Evolutionary conservation across 2,888 invertebrate species (phyloP).

Genomic region (Polydrusus tereticollis): DNA sequence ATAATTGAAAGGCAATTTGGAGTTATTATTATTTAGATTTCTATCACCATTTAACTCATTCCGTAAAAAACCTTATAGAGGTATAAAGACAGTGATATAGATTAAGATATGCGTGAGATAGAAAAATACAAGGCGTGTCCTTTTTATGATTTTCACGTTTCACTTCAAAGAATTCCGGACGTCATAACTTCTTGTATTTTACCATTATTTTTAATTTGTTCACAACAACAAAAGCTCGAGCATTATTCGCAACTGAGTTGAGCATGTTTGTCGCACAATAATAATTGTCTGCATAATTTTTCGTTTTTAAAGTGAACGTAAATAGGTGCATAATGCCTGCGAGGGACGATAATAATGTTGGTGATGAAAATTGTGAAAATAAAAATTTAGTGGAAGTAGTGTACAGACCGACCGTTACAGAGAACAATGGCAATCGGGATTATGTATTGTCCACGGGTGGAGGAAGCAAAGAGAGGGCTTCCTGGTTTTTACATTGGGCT

Average conservation of each 20-base stretch:
- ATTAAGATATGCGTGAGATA: not conserved
- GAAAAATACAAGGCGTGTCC: not conserved
- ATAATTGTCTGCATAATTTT: not conserved
- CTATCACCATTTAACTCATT: not conserved
- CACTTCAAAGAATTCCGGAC: not conserved
- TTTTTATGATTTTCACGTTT: not conserved
- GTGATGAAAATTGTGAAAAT: conserved; percentile 12
- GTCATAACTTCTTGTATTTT: not conserved
- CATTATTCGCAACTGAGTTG: not conserved
- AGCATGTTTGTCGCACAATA: not conserved
- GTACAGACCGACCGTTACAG: conserved; percentile 38
- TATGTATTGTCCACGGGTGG: conserved; percentile 1
- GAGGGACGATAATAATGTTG: not conserved
- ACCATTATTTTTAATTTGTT: not conserved
- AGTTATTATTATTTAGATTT: not conserved
- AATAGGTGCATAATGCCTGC: not conserved
- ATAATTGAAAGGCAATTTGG: not conserved
- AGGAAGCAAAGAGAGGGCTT: conserved; percentile 29
- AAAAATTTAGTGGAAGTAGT: conserved; percentile 41
- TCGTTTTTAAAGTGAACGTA: not conserved
- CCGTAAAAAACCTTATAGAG: not conserved
- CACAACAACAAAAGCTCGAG: not conserved
- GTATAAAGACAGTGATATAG: not conserved
- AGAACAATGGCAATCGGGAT: conserved; percentile 16
- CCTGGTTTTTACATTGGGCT: conserved; percentile 47